phyloP scores from a whole-genome alignment of 2,888 invertebrate species.

The Trichacis sp. region DNA sequence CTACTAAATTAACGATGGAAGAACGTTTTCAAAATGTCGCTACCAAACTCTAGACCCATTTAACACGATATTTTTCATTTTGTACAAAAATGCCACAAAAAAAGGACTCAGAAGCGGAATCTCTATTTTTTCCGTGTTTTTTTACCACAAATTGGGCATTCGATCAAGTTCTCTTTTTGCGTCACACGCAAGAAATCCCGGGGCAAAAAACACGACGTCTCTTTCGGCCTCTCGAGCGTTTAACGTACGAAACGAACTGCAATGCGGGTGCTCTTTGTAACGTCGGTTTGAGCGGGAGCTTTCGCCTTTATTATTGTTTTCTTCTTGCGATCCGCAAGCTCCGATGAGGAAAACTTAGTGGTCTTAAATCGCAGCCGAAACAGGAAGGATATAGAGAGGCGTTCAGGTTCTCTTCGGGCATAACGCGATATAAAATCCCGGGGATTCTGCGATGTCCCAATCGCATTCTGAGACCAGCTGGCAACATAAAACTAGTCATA shows the following conservation, averaged over 20 bases:
- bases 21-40: no score
- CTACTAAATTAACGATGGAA: no score
- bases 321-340: slow-evolving; percentile 23
- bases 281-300: slow-evolving; percentile 29
- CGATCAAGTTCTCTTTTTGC: neutral
- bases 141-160: no score
- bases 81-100: no score
- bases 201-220: slow-evolving; percentile 14
- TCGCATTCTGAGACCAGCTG: slow-evolving; percentile 20
- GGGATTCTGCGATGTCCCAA: slow-evolving; percentile 43
- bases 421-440: slow-evolving; percentile 46
- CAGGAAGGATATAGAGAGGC: slow-evolving; percentile 9
- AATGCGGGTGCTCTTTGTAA: slow-evolving; percentile 34
- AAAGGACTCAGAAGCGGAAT: no score
- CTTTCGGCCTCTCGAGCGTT: slow-evolving; percentile 26
- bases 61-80: no score
- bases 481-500: no score
- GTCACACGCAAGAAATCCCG: neutral
- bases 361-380: slow-evolving; percentile 30
- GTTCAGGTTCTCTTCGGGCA: neutral
- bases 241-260: slow-evolving; percentile 28
- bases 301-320: slow-evolving; percentile 40
- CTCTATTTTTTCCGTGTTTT: no score
- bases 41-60: no score
- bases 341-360: slow-evolving; percentile 26